phyloP scores from a whole-genome alignment of 2,888 invertebrate genomes.

The Craniophora ligustri region DNA sequence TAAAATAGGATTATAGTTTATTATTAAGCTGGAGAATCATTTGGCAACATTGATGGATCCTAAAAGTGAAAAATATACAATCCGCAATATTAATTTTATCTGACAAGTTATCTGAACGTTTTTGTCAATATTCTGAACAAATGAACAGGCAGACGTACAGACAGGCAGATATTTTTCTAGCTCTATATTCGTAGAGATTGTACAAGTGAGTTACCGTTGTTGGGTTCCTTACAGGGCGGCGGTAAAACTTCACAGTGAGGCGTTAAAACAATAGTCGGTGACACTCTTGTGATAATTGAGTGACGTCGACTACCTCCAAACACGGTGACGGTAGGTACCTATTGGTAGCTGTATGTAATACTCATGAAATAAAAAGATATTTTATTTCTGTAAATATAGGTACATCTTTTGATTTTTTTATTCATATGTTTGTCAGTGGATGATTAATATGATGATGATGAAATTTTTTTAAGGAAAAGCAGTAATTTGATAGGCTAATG shows the following conservation, averaged over 20 bases:
- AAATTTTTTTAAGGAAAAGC: too few species aligned
- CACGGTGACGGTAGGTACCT: background rate
- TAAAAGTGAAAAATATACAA: too few species aligned
- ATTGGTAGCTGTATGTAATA: background rate
- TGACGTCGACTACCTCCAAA: slow-evolving; percentile 8
- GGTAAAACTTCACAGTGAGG: slow-evolving; percentile 34
- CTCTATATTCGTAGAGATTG: background rate
- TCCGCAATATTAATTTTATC: too few species aligned
- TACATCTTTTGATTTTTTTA: too few species aligned
- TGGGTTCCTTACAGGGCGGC: slow-evolving; percentile 36
- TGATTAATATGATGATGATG: too few species aligned
- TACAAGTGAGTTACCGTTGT: slow-evolving; percentile 41
- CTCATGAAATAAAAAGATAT: background rate
- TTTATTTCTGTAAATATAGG: too few species aligned
- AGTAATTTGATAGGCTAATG: too few species aligned
- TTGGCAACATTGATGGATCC: too few species aligned
- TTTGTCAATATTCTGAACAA: background rate
- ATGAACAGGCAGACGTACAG: background rate
- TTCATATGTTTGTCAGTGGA: too few species aligned
- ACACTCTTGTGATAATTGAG: slow-evolving; percentile 44
- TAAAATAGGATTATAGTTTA: too few species aligned
- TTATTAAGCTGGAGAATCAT: too few species aligned
- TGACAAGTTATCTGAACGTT: too few species aligned
- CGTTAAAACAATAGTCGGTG: slow-evolving; percentile 52
- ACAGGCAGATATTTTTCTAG: background rate